Conservation (phyloP, 2,113 vertebrate genomes). For the Rhabdomys dilectus region DNA sequence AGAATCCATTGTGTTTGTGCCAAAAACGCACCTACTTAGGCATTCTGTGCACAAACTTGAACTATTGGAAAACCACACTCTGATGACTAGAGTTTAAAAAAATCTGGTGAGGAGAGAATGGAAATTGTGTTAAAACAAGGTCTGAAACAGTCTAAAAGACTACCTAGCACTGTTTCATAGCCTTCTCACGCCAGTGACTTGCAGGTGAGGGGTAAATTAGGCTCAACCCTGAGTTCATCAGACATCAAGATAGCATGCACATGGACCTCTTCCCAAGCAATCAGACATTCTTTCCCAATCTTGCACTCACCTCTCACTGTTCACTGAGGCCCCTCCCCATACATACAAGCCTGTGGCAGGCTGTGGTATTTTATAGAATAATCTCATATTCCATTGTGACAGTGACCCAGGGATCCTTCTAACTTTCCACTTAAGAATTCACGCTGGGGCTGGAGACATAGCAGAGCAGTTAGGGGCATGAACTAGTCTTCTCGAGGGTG, state of each 20-base stretch:
- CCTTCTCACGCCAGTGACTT: not conserved
- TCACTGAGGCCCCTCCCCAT: not conserved
- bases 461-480: not conserved
- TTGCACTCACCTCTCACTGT: not conserved
- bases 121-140: conserved; percentile 24
- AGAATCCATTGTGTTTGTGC: not conserved
- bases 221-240: not conserved
- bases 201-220: not conserved
- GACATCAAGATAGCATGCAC: not conserved
- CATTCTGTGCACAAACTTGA: not conserved
- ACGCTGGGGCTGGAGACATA: not conserved
- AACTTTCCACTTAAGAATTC: conserved; percentile 20
- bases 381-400: not conserved
- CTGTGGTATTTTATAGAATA: not conserved
- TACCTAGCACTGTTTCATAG: not conserved
- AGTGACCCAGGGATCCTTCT: conserved; percentile 1
- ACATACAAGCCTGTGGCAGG: not conserved
- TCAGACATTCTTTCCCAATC: not conserved
- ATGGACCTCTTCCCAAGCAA: not conserved
- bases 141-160: conserved; percentile 25
- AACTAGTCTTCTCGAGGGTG: not conserved
- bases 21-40: conserved; percentile 19
- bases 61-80: not conserved
- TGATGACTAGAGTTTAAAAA: not conserved
- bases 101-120: not conserved